Percentiles rank a stretch among this genome's conserved stretches.
Conservation (phyloP, 2,888 invertebrate genomes). For the Caenorhabditis sp. region DNA sequence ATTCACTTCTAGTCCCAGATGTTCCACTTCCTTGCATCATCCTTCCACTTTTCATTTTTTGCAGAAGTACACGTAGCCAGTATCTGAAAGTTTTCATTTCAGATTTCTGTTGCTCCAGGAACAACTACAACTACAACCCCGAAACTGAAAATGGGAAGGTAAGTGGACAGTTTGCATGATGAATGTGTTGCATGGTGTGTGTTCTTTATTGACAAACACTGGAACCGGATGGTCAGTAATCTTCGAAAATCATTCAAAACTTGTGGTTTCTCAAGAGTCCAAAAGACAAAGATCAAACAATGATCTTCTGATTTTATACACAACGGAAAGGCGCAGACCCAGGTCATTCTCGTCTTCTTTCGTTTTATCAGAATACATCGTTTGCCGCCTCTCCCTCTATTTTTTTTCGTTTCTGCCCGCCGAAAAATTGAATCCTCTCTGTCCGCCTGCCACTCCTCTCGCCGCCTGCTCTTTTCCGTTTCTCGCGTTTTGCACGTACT, state of each 20-base stretch:
- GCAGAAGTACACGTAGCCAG: too few species aligned
- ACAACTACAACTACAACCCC: not conserved
- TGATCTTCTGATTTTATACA: conserved; percentile 39
- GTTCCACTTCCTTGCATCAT: conserved; percentile 5
- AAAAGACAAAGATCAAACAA: conserved; percentile 37
- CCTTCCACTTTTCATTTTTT: conserved; percentile 3
- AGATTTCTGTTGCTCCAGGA: not conserved
- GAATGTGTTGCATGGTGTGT: too few species aligned
- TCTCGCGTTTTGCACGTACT: conserved; percentile 61
- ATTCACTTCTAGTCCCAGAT: conserved; percentile 34
- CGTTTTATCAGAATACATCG: conserved; percentile 23
- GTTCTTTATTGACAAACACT: too few species aligned
- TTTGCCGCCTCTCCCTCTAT: conserved; percentile 23
- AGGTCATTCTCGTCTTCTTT: conserved; percentile 9
- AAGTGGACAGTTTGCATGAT: conserved; percentile 3
- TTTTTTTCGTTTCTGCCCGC: conserved; percentile 20
- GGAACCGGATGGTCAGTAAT: too few species aligned
- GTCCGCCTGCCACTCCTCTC: conserved; percentile 37
- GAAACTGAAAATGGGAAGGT: conserved; percentile 29
- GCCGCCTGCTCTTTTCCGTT: conserved; percentile 26
- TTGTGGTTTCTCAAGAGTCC: not conserved
- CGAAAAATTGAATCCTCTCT: conserved; percentile 42
- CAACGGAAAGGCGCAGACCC: not conserved
- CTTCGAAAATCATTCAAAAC: not conserved
- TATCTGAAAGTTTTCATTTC: conserved; percentile 19